Percentiles rank a stretch among this genome's conserved stretches.
Conservation (phyloP, 1,140 invertebrate species). For the Bombus soroeensis region DNA sequence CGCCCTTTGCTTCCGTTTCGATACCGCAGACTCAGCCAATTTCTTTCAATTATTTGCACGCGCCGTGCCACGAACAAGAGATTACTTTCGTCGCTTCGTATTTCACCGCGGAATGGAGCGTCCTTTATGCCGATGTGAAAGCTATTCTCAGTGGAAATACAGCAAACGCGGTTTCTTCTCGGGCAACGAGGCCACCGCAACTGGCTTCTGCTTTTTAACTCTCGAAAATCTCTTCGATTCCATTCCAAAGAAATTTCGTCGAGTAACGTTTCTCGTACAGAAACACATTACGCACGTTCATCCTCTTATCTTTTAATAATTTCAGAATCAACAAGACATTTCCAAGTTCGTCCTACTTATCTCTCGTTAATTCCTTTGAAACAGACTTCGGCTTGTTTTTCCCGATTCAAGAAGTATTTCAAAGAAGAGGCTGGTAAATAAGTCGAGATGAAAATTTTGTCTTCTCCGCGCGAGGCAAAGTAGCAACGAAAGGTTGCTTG, state of each 20-base stretch:
- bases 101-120: neutral
- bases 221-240: neutral
- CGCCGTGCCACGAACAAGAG: neutral
- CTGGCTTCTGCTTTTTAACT: no score
- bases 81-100: neutral
- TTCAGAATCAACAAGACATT: no score
- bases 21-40: neutral
- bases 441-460: no score
- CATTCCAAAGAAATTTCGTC: neutral
- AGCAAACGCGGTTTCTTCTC: no score
- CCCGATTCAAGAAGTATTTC: neutral
- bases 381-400: neutral
- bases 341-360: neutral
- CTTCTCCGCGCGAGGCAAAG: no score
- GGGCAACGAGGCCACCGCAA: no score
- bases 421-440: no score
- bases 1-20: neutral
- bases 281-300: no score
- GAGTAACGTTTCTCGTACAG: neutral
- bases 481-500: no score
- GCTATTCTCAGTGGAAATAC: neutral
- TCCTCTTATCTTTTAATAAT: no score
- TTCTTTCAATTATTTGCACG: constrained; percentile 7
- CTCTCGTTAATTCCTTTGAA: neutral
- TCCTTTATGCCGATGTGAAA: neutral